Conservation (phyloP, 2,888 invertebrate genomes). For the Pseudococcus jackbeardsleyi region DNA sequence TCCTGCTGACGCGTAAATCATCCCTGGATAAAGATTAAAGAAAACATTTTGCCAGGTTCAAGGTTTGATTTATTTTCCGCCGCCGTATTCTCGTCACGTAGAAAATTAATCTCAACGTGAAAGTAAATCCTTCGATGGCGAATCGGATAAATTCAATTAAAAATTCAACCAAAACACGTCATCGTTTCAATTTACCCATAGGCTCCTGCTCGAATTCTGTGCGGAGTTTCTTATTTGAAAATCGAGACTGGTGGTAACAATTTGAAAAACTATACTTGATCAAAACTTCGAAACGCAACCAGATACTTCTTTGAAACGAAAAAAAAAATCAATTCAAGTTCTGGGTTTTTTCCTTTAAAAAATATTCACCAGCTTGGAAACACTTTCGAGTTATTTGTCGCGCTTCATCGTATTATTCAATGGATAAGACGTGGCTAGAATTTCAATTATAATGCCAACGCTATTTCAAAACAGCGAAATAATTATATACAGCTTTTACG, state of each 20-base stretch:
- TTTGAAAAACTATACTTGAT: not conserved
- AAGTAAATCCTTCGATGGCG: conserved; percentile 28
- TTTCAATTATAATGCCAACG: not conserved
- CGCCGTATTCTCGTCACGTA: conserved; percentile 22
- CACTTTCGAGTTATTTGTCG: not conserved
- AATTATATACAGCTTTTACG: not conserved
- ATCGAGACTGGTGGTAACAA: not conserved
- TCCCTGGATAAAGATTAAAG: not conserved
- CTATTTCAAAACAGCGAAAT: too few species aligned
- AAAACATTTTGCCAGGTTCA: not conserved
- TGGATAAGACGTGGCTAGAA: not conserved
- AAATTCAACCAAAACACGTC: conserved; percentile 12
- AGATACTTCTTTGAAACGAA: too few species aligned
- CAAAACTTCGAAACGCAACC: too few species aligned
- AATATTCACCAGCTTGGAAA: not conserved
- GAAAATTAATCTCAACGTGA: conserved; percentile 31
- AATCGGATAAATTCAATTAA: conserved; percentile 44
- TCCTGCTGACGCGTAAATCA: not conserved
- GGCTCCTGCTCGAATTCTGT: not conserved
- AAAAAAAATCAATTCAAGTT: too few species aligned
- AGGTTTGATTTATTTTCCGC: conserved; percentile 12
- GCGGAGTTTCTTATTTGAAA: not conserved
- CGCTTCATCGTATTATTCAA: not conserved
- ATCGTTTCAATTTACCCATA: not conserved
- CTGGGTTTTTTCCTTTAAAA: not conserved